Evolutionary conservation across 2,888 invertebrate species (phyloP).

Genomic region (Amiota mariae): DNA sequence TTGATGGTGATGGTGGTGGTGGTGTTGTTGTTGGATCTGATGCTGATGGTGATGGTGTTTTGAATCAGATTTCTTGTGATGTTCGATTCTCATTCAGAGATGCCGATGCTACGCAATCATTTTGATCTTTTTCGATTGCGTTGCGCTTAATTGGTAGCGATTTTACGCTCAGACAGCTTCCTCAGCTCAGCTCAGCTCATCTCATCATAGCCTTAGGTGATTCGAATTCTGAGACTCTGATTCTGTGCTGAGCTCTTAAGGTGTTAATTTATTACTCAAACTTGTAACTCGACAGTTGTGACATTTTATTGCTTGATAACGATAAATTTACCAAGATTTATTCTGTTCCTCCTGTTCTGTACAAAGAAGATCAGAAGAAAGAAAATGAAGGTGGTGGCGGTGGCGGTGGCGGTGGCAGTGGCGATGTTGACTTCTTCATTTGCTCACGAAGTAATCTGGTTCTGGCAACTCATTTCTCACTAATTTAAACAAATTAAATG

Average conservation of each 20-base stretch:
- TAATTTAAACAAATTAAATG: constrained; percentile 65
- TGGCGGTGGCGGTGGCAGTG: neutral
- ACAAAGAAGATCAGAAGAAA: constrained; percentile 12
- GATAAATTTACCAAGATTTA: constrained; percentile 67
- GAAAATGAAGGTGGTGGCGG: neutral
- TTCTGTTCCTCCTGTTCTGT: constrained; percentile 41
- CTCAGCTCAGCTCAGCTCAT: neutral
- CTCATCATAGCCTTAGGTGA: neutral
- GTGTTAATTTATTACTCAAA: constrained; percentile 60
- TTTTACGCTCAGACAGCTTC: constrained; percentile 48
- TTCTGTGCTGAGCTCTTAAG: constrained; percentile 36
- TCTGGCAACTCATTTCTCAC: constrained; percentile 32
- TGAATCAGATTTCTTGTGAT: constrained; percentile 34
- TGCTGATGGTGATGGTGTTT: constrained; percentile 25
- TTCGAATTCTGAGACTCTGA: neutral
- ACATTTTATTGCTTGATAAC: constrained; percentile 67
- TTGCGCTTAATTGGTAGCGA: constrained; percentile 61
- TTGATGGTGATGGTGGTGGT: constrained; percentile 32
- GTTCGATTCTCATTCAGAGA: constrained; percentile 24
- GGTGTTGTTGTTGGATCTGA: constrained; percentile 35
- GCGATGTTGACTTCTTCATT: neutral
- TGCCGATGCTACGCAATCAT: neutral
- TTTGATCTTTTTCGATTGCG: constrained; percentile 23
- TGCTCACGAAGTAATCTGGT: neutral
- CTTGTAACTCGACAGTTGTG: constrained; percentile 46